These are phyloP conservation scores for Trachops cirrhosus DNA, from an alignment of 2,797 vertebrate species.

Conservation along the genomic window DNA sequence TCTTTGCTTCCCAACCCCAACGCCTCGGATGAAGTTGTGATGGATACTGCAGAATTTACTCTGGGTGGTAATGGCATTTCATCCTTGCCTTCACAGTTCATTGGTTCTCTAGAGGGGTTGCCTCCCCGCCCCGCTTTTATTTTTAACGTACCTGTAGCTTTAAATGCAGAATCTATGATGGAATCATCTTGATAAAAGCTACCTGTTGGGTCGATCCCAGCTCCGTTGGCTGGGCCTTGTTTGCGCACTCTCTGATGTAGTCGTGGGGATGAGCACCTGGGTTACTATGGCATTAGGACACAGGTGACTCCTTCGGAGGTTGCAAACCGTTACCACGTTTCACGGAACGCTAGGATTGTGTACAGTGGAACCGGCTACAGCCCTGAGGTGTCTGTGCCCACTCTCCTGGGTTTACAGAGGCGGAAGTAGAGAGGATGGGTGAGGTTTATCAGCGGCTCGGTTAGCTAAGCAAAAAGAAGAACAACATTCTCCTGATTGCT, in stretches of 20 bases:
- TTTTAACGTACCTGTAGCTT: background rate
- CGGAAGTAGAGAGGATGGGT: background rate
- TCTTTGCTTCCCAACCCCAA: background rate
- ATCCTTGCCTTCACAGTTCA: background rate
- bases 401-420: background rate
- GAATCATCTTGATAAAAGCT: constrained; percentile 20
- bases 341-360: background rate
- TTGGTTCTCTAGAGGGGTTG: background rate
- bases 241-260: background rate
- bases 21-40: background rate
- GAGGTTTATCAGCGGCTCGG: background rate
- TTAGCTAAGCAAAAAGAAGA: background rate
- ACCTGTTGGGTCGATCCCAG: background rate
- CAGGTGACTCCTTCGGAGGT: background rate
- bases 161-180: background rate
- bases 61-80: background rate
- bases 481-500: background rate
- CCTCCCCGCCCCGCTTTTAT: background rate
- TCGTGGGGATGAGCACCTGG: background rate
- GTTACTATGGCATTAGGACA: background rate
- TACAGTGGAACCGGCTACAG: background rate
- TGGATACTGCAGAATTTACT: background rate
- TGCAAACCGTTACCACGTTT: background rate
- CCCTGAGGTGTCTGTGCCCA: background rate
- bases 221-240: background rate